Conservation (phyloP, 2,113 vertebrate species). For the Crypturellus undulatus region DNA sequence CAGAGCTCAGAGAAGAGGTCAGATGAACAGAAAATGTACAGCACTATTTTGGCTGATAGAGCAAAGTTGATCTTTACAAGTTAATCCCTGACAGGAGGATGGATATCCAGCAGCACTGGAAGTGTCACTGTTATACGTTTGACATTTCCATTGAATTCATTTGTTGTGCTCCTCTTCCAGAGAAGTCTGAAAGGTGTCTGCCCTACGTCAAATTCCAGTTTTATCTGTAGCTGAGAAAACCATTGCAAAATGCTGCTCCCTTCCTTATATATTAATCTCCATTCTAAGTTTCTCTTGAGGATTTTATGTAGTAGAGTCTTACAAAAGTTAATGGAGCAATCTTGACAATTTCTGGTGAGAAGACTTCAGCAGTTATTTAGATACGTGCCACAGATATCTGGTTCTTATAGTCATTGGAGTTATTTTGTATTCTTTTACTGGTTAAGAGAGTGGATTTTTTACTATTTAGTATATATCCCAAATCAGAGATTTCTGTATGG, state of each 20-base stretch:
- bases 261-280: not conserved
- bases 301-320: not conserved
- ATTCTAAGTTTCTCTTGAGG: not conserved
- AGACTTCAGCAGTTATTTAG: not conserved
- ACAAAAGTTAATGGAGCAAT: not conserved
- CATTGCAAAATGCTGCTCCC: not conserved
- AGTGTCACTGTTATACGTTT: not conserved
- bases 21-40: not conserved
- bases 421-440: not conserved
- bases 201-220: not conserved
- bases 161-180: not conserved
- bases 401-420: not conserved
- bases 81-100: not conserved
- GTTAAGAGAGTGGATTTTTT: not conserved
- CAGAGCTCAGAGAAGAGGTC: not conserved
- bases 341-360: not conserved
- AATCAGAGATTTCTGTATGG: not conserved
- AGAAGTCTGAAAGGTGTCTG: not conserved
- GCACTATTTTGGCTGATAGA: not conserved
- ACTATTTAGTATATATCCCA: not conserved
- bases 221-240: not conserved
- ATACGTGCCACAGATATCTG: not conserved
- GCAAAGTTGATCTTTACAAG: constrained; percentile 8
- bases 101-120: not conserved
- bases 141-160: not conserved